Conservation (phyloP, 2,797 vertebrate genomes). For the Sphenodon punctatus region DNA sequence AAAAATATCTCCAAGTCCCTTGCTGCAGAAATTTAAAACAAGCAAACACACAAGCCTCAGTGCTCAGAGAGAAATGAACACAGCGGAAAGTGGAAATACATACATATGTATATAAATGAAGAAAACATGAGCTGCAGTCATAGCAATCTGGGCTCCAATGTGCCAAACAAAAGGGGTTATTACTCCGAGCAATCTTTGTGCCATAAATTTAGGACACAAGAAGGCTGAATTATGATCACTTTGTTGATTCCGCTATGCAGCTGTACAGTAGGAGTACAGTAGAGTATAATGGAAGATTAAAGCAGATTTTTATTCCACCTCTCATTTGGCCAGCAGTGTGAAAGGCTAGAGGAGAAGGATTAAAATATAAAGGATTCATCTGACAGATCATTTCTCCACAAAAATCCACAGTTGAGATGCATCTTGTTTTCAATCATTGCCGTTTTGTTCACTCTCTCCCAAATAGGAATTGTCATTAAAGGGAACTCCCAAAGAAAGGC, state of each 20-base stretch:
- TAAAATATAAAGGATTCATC: background rate
- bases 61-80: conserved; percentile 61
- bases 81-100: conserved; percentile 57
- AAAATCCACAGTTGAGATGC: background rate
- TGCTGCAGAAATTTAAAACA: conserved; percentile 68
- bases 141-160: conserved; percentile 56
- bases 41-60: conserved; percentile 50
- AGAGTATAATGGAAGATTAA: conserved; percentile 20
- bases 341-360: background rate
- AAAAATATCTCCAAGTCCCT: conserved; percentile 49
- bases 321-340: background rate
- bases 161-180: conserved; percentile 56
- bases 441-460: background rate
- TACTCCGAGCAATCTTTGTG: conserved; percentile 50
- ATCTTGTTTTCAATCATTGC: background rate
- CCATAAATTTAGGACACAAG: conserved; percentile 59
- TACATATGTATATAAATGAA: conserved; percentile 62
- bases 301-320: background rate
- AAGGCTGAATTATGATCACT: conserved; percentile 38
- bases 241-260: conserved; percentile 27
- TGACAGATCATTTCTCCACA: background rate
- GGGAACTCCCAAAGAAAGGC: background rate
- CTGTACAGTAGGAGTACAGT: background rate
- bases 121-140: conserved; percentile 68
- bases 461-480: background rate